These are phyloP conservation scores for Alca torda DNA, from an alignment of 2,797 vertebrate genomes.

Conservation along the genomic window DNA sequence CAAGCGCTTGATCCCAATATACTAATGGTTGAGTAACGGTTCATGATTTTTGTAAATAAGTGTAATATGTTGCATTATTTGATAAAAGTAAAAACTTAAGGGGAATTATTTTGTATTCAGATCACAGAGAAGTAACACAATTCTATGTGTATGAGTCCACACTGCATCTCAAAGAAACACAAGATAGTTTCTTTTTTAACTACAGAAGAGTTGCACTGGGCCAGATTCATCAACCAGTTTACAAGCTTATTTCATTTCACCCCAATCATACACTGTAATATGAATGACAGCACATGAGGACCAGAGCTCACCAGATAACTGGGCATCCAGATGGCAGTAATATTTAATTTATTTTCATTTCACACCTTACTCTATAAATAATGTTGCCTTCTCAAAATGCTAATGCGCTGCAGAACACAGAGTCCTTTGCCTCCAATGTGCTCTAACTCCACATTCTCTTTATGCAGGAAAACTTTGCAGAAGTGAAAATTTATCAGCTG, in stretches of 20 bases:
- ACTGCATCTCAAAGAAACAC: not conserved
- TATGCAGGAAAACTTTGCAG: constrained; percentile 81
- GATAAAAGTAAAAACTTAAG: not conserved
- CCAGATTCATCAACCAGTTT: not conserved
- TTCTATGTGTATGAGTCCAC: not conserved
- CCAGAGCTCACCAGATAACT: not conserved
- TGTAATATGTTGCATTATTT: not conserved
- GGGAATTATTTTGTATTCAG: not conserved
- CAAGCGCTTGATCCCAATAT: not conserved
- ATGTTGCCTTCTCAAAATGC: not conserved
- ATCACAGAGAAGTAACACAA: not conserved
- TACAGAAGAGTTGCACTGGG: not conserved
- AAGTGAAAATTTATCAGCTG: constrained; percentile 83
- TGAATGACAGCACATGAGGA: not conserved
- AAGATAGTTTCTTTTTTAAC: not conserved
- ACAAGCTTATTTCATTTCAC: not conserved
- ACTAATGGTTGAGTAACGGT: not conserved
- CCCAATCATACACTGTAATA: not conserved
- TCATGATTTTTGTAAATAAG: not conserved
- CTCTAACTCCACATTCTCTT: not conserved
- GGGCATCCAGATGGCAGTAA: not conserved
- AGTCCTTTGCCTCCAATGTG: not conserved
- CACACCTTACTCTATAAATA: not conserved
- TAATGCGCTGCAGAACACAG: not conserved
- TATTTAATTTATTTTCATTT: not conserved